Percentiles rank a stretch among this genome's conserved stretches.
These are phyloP conservation scores for Saccopteryx leptura DNA, from an alignment of 2,113 vertebrate species.

Conservation along the genomic window DNA sequence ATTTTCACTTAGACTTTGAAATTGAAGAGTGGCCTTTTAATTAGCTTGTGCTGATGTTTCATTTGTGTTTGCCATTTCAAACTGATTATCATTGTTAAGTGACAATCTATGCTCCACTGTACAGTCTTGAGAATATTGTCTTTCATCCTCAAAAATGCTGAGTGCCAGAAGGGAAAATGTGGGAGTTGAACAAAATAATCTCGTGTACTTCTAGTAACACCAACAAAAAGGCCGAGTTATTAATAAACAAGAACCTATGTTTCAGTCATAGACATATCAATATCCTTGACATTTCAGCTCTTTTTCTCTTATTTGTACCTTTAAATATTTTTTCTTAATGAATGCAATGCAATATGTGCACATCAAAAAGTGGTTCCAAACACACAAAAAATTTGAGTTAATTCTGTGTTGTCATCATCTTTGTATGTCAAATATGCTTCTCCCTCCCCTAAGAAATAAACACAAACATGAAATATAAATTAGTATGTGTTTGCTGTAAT, in stretches of 20 bases:
- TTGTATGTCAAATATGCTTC: conserved; percentile 26
- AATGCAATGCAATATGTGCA: not conserved
- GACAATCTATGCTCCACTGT: not conserved
- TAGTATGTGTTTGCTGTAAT: conserved; percentile 47
- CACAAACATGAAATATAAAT: conserved; percentile 51
- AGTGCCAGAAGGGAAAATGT: conserved; percentile 2
- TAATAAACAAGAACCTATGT: not conserved
- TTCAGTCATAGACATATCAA: conserved; percentile 33
- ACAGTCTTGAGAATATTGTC: not conserved
- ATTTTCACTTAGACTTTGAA: conserved; percentile 13
- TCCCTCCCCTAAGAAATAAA: conserved; percentile 55
- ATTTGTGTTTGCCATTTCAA: conserved; percentile 8
- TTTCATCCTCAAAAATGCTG: conserved; percentile 2
- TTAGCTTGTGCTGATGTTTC: conserved; percentile 45
- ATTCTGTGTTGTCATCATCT: not conserved
- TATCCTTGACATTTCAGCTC: conserved; percentile 10
- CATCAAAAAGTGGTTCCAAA: not conserved
- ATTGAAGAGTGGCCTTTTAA: conserved; percentile 19
- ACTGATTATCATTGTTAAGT: not conserved
- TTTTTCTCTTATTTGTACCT: conserved; percentile 11
- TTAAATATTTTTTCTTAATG: conserved; percentile 33
- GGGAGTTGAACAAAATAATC: conserved; percentile 9
- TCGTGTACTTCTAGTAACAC: not conserved
- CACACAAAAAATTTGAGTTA: not conserved
- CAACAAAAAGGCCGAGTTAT: not conserved